Conservation (phyloP, 2,113 vertebrate genomes). For the Psettodes erumei region DNA sequence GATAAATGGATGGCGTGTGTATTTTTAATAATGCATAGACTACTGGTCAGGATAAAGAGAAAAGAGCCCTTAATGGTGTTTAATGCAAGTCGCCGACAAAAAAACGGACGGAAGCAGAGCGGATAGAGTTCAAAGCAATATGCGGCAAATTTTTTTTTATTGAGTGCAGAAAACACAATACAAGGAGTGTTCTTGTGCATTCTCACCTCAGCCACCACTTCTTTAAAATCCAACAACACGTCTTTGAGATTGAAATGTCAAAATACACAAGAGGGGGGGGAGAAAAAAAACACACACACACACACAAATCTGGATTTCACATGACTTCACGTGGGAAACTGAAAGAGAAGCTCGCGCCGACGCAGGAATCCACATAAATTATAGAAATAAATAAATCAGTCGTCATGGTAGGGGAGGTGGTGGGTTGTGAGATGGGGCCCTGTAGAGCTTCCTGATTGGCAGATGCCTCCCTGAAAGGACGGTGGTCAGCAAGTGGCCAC, state of each 20-base stretch:
- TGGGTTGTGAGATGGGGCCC: constrained; percentile 60
- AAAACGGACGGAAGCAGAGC: not conserved
- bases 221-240: constrained; percentile 60
- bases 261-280: constrained; percentile 56
- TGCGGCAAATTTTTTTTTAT: constrained; percentile 83
- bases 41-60: not conserved
- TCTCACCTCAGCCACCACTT: constrained; percentile 59
- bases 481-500: constrained; percentile 51
- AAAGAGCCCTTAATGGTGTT: not conserved
- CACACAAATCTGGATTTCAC: constrained; percentile 65
- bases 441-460: constrained; percentile 77
- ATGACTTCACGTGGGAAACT: constrained; percentile 67
- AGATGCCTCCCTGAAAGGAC: constrained; percentile 79
- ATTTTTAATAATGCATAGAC: not conserved
- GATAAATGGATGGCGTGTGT: not conserved
- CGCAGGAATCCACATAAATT: constrained; percentile 41
- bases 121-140: constrained; percentile 73
- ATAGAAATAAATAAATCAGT: constrained; percentile 64
- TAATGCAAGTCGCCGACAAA: constrained; percentile 1
- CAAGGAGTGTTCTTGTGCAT: constrained; percentile 72
- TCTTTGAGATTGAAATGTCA: constrained; percentile 65
- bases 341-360: constrained; percentile 57
- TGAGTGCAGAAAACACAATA: constrained; percentile 80
- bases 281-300: constrained; percentile 72
- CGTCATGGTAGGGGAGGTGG: constrained; percentile 40